Evolutionary conservation across 2,113 vertebrate genomes (phyloP).

Genomic region (Condylura cristata): DNA sequence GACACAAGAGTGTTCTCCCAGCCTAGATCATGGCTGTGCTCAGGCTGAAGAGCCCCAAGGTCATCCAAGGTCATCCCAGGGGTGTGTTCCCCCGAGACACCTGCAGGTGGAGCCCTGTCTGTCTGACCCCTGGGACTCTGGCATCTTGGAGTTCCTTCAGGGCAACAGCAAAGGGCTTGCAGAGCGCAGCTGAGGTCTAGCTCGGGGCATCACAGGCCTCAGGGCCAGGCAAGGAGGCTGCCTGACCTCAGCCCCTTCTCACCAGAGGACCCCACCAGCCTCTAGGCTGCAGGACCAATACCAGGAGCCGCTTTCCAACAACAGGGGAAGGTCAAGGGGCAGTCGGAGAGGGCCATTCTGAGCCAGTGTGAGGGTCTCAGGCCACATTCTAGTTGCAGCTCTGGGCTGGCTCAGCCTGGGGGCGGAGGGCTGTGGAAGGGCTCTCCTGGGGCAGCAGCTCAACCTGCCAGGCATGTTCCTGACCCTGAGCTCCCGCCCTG

Average conservation of each 20-base stretch:
- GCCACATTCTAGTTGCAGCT: neutral
- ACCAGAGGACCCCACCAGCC: slow-evolving; percentile 55
- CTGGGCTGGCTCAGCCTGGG: neutral
- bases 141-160: slow-evolving; percentile 61
- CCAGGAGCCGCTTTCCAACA: neutral
- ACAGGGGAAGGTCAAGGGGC: neutral
- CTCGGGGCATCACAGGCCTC: slow-evolving; percentile 42
- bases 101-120: neutral
- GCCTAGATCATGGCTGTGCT: slow-evolving; percentile 23
- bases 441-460: neutral
- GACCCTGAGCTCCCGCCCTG: neutral
- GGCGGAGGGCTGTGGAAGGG: too few relatives aligned
- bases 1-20: neutral
- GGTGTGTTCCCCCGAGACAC: neutral
- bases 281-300: neutral
- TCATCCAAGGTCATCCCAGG: slow-evolving; percentile 48
- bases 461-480: neutral
- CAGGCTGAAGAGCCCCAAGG: slow-evolving; percentile 62
- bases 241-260: slow-evolving; percentile 44
- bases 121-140: slow-evolving; percentile 56
- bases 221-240: slow-evolving; percentile 63
- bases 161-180: neutral
- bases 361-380: neutral
- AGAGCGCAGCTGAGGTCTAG: neutral
- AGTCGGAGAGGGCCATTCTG: neutral